Evolutionary conservation across 2,888 invertebrate species (phyloP), one percentile per base, ranked within the genome.

Genomic region (Zelleria hepariella): DNA sequence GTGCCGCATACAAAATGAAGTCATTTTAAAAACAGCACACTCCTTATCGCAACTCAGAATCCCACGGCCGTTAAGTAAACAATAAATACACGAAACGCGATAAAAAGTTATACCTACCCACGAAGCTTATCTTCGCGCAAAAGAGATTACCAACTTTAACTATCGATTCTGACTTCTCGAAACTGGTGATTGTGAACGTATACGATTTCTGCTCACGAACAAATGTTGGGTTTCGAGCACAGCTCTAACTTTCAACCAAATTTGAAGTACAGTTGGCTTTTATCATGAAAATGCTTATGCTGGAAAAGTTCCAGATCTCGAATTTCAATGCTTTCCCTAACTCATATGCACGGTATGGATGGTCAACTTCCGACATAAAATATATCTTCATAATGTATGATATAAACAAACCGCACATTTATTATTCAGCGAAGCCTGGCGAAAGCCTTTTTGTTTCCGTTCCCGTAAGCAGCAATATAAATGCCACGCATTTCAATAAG

Each of bases 101-200:
- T 76, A 75, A 72, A 55, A 32, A 51, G 70, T 67, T 66, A 72
- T 70, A 65, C 68, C 68, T 68, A 68, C 72, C 70, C 68, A 69
- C 72, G 23, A 56, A 72, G 74, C 75, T 80, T 78, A 81, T 80
- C 77, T 72, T 63, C 64, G 72, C 64, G 67, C 71, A 64, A 75
- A 72, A 69, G 70, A 77, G 72, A 76, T 80, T 75, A 77, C 71
- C 58, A 77, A 77, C 72, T 78, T 77, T 62, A 70, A 68, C 71
- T 72, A 75, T 74, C 71, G 69, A 73, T 74, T 77, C 67, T 70
- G 73, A 78, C 68, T 76, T 75, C 70, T 65, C 64, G 68, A 64
- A 70, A 67, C 23, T 53, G 10, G 10, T 32, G 10, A 5, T 32
- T 32, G 4, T 15, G 32, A 15, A 42, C 15, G 32, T 42, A 10